These are phyloP conservation scores for Parnassius mnemosyne DNA, from an alignment of 2,888 invertebrate genomes.

Conservation along the genomic window DNA sequence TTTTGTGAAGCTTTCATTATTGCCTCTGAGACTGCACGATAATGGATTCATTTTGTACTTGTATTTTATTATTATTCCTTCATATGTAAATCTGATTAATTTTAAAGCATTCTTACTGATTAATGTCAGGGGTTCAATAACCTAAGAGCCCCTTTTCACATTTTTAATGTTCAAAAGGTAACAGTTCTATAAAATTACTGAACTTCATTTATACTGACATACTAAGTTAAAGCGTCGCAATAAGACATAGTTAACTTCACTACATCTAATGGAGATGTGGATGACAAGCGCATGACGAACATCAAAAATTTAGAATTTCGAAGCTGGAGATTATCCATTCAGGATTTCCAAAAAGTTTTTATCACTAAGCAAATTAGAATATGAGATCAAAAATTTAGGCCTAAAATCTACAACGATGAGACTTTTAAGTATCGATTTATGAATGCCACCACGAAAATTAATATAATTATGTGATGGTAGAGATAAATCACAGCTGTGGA, in stretches of 20 bases:
- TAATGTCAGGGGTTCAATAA: constrained; percentile 53
- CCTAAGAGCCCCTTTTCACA: constrained; percentile 52
- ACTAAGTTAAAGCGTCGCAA: constrained; percentile 80
- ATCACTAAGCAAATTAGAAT: constrained; percentile 80
- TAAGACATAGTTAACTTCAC: constrained; percentile 77
- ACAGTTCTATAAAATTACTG: constrained; percentile 70
- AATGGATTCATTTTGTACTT: constrained; percentile 67
- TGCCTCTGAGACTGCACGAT: constrained; percentile 62
- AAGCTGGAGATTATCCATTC: constrained; percentile 68
- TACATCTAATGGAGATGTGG: constrained; percentile 69
- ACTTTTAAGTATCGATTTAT: constrained; percentile 75
- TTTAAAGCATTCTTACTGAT: constrained; percentile 58
- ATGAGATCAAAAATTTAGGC: constrained; percentile 81
- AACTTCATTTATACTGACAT: constrained; percentile 73
- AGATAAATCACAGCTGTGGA: constrained; percentile 76
- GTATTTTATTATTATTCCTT: constrained; percentile 61
- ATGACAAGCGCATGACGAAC: constrained; percentile 67
- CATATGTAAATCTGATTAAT: constrained; percentile 53
- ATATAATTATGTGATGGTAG: constrained; percentile 70
- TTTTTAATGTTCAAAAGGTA: constrained; percentile 63
- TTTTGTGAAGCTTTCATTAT: constrained; percentile 71
- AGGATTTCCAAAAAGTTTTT: constrained; percentile 64
- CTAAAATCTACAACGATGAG: constrained; percentile 76
- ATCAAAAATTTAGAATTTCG: constrained; percentile 74
- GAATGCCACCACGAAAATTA: constrained; percentile 70